Evolutionary conservation across 2,113 vertebrate species (phyloP).

Genomic region (Catharus minimus): DNA sequence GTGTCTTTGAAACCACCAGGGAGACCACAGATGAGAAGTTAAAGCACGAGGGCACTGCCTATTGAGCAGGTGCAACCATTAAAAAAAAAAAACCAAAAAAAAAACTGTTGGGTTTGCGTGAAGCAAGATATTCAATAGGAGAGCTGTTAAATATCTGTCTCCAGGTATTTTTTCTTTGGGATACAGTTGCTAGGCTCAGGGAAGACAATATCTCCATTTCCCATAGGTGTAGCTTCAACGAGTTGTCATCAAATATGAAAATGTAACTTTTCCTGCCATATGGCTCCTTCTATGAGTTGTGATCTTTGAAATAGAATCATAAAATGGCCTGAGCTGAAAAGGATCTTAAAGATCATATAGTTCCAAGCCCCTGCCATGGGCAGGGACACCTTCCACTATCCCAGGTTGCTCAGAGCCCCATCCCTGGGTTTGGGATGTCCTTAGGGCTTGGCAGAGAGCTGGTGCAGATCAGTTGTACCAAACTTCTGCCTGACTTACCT

Average conservation of each 20-base stretch:
- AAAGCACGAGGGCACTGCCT: not conserved
- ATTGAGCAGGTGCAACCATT: not conserved
- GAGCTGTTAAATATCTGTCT: not conserved
- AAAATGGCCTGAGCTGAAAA: not conserved
- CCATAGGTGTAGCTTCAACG: not conserved
- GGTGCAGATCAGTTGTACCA: not conserved
- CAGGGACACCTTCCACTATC: not conserved
- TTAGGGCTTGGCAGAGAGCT: not conserved
- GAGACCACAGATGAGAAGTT: not conserved
- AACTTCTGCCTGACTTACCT: not conserved
- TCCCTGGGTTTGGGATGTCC: not conserved
- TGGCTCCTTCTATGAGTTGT: not conserved
- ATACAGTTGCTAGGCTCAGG: not conserved
- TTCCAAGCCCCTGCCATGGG: not conserved
- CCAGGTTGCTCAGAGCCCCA: not conserved
- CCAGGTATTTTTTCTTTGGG: not conserved
- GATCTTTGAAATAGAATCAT: not conserved
- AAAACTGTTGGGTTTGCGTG: not conserved
- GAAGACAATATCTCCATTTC: fast-evolving
- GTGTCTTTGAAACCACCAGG: not conserved
- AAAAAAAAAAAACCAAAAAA: not conserved
- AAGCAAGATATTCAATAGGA: not conserved
- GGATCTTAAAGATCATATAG: not conserved
- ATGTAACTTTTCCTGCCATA: not conserved
- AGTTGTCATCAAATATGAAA: not conserved